Percentiles rank a stretch among this genome's conserved stretches.
Evolutionary conservation across 1,140 invertebrate species (phyloP).

Genomic region (Scaptomyza montana): DNA sequence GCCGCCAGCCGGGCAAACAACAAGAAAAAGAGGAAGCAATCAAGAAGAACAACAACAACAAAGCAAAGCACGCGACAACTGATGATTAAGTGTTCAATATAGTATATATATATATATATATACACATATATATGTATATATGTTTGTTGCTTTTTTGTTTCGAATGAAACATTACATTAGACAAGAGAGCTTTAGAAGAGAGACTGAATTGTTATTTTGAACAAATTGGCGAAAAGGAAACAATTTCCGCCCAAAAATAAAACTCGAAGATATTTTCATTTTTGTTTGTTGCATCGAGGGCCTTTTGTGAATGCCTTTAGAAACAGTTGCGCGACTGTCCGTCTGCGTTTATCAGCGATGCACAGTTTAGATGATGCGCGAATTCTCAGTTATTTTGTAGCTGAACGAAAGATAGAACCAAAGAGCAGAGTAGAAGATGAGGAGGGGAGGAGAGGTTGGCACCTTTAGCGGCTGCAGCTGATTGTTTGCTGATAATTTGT

Average conservation of each 20-base stretch:
- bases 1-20: neutral
- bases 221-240: too few species aligned
- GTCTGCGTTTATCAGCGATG: constrained; percentile 43
- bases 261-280: too few species aligned
- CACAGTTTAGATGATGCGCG: constrained; percentile 65
- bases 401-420: too few species aligned
- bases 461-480: constrained; percentile 21
- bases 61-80: constrained; percentile 32
- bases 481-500: constrained; percentile 75
- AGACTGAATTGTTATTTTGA: too few species aligned
- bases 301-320: neutral
- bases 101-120: neutral
- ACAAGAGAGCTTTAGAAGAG: too few species aligned
- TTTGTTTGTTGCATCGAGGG: too few species aligned
- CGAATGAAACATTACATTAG: neutral
- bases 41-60: constrained; percentile 13
- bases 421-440: neutral
- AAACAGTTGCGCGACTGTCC: constrained; percentile 1
- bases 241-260: too few species aligned
- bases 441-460: neutral
- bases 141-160: too few species aligned
- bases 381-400: constrained; percentile 8
- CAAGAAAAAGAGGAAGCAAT: too few species aligned
- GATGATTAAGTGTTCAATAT: neutral
- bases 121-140: too few species aligned